phyloP scores from a whole-genome alignment of 2,797 vertebrate species.

The Leptoclinus maculatus region DNA sequence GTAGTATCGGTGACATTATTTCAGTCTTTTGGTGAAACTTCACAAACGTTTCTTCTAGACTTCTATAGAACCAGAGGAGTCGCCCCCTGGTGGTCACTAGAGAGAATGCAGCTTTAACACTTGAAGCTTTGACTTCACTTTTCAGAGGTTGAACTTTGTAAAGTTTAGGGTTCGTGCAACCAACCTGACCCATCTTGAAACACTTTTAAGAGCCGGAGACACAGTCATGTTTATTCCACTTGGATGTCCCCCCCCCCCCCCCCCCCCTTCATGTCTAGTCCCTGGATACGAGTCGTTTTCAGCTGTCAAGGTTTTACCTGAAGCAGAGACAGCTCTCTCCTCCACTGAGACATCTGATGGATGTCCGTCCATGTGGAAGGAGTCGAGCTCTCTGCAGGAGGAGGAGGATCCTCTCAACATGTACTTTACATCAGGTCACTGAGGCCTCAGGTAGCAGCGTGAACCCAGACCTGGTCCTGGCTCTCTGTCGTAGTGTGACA shows the following conservation, averaged over 20 bases:
- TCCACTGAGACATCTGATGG: constrained; percentile 32
- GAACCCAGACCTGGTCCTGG: too few relatives aligned
- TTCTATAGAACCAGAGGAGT: background rate
- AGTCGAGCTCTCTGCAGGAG: background rate
- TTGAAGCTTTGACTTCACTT: too few relatives aligned
- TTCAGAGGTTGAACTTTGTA: too few relatives aligned
- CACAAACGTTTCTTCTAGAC: too few relatives aligned
- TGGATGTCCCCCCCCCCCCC: background rate
- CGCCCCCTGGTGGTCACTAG: too few relatives aligned
- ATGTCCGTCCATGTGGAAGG: constrained; percentile 50
- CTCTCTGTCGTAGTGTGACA: too few relatives aligned
- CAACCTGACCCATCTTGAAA: background rate
- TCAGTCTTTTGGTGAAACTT: background rate
- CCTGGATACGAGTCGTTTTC: constrained; percentile 29
- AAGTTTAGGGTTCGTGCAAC: background rate
- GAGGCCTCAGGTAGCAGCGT: background rate
- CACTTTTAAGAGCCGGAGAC: constrained; percentile 13
- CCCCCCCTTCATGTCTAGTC: constrained; percentile 14
- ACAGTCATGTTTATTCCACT: constrained; percentile 40
- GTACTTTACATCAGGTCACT: background rate
- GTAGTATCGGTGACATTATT: background rate
- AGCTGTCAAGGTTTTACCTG: constrained; percentile 46
- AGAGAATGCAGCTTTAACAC: too few relatives aligned
- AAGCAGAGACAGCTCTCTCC: constrained; percentile 38
- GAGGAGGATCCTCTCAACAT: background rate